Evolutionary conservation across 2,888 invertebrate species (phyloP).

Genomic region (Calliopum simillimum): DNA sequence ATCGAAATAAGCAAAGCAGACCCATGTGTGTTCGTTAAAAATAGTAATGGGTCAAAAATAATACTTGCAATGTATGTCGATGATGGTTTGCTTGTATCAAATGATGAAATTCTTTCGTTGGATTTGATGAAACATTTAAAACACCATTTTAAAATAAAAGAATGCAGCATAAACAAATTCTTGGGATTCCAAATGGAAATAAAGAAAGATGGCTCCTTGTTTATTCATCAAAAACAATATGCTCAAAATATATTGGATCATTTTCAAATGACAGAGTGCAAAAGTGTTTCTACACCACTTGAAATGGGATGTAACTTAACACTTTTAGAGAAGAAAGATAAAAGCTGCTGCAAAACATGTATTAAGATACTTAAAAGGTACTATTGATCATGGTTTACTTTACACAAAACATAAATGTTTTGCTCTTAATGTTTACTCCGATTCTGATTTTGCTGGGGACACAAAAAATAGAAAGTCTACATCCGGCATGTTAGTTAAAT

Average conservation of each 20-base stretch:
- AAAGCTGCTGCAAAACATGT: slow-evolving; percentile 5
- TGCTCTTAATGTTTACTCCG: background rate
- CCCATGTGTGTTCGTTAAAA: slow-evolving; percentile 26
- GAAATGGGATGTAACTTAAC: too few relatives aligned
- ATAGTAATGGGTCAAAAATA: slow-evolving; percentile 1
- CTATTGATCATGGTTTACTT: background rate
- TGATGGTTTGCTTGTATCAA: slow-evolving; percentile 13
- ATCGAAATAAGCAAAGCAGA: slow-evolving; percentile 19
- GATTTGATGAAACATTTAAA: slow-evolving; percentile 19
- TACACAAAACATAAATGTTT: background rate
- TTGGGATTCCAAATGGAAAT: slow-evolving; percentile 32
- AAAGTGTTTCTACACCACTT: slow-evolving; percentile 21
- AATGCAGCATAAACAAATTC: slow-evolving; percentile 23
- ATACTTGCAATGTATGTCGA: slow-evolving; percentile 24
- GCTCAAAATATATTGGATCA: slow-evolving; percentile 18
- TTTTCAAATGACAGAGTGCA: slow-evolving; percentile 21
- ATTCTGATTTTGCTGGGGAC: slow-evolving; percentile 21
- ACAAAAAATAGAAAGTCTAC: slow-evolving; percentile 7
- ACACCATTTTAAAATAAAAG: slow-evolving; percentile 24
- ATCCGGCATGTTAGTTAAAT: background rate
- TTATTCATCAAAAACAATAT: slow-evolving; percentile 23
- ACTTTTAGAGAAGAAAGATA: too few relatives aligned
- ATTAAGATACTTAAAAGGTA: background rate
- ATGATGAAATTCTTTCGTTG: background rate
- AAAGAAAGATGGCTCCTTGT: slow-evolving; percentile 7